These are phyloP conservation scores for Hydrocynus forskahlii DNA, from an alignment of 2,797 vertebrate species.

Conservation along the genomic window DNA sequence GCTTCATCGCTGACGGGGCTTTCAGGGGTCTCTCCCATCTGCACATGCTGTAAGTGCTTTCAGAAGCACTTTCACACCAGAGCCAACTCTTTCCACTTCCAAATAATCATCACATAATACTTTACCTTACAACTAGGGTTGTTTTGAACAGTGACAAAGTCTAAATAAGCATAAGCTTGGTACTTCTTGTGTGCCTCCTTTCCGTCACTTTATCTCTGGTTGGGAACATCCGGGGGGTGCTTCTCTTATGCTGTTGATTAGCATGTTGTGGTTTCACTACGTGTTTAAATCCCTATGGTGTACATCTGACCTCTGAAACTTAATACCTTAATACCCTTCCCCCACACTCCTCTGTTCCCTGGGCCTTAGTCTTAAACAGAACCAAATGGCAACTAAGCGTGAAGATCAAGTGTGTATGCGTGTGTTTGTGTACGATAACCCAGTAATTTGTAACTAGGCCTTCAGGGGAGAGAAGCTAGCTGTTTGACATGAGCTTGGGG, in stretches of 20 bases:
- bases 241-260: slow-evolving; percentile 67
- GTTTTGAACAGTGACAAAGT: too few relatives aligned
- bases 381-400: slow-evolving; percentile 72
- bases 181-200: background rate
- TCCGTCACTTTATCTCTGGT: background rate
- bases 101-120: slow-evolving; percentile 6
- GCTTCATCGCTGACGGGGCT: slow-evolving; percentile 94
- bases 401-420: slow-evolving; percentile 72
- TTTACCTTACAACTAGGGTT: background rate
- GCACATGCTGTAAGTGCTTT: slow-evolving; percentile 87
- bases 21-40: slow-evolving; percentile 91
- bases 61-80: background rate
- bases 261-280: slow-evolving; percentile 64
- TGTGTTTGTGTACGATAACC: slow-evolving; percentile 40
- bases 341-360: slow-evolving; percentile 19
- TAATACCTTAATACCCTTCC: background rate
- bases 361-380: slow-evolving; percentile 68
- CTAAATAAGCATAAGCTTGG: too few relatives aligned
- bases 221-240: slow-evolving; percentile 57
- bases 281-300: slow-evolving; percentile 52
- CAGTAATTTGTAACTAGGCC: slow-evolving; percentile 72
- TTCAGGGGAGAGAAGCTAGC: slow-evolving; percentile 64
- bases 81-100: slow-evolving; percentile 3
- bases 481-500: slow-evolving; percentile 45
- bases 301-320: background rate